A percentile compares a stretch with the other conserved stretches of the same genome.
phyloP scores from a whole-genome alignment of 2,113 vertebrate species.

The human (Homo sapiens) region GRCh38 chr9:84869501-84870000 shows the following conservation, averaged over 20 bases:
- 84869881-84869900: neutral
- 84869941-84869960: neutral
- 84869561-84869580: neutral
- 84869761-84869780: constrained; percentile 28
- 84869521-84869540: neutral
- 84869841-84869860: neutral
- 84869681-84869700: neutral
- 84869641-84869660: neutral
- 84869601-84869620: neutral
- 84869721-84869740: neutral
- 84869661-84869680: constrained; percentile 23
- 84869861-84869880: neutral
- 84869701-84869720: neutral
- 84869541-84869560: neutral
- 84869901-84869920: neutral
- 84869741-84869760: neutral
- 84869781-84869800: neutral
- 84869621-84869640: neutral
- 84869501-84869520: constrained; percentile 9
- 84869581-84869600: neutral
- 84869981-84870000: neutral
- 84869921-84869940: constrained; percentile 33
- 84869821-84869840: neutral
- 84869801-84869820: neutral
- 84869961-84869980: neutral